Base-by-base conservation (phyloP, 1,140 invertebrate species). In the Campodea augens region DNA sequence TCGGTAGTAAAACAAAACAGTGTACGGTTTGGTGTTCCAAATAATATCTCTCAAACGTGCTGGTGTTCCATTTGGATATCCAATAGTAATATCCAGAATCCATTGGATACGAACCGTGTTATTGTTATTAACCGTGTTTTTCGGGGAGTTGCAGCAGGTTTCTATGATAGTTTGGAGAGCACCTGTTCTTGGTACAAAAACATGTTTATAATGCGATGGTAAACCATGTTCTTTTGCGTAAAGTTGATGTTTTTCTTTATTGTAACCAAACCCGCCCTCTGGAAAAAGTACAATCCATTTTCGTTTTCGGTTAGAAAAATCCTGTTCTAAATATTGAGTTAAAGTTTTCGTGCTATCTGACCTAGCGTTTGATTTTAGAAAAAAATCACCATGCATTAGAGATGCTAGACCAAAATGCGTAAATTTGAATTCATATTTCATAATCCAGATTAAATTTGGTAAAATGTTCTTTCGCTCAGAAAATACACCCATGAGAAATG, bases 341-440 rank as follows among this genome's bases (percentile, higher is more conserved):
- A 93, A 63, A 43, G 76, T 67, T 36, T 71, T 61, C 23, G 89
- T 60, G 39, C 84, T 81, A 52, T 72, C 69, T 18, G 86, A 80
- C 43, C 88, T 64, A 50, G 71, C 73, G 47, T 74, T 68, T 61
- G 81, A 80, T 41, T 85, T 86, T 84, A 88, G 48, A 5, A 97
- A 97, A 66, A 93, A 96, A 67, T 97, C 92, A 57, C 86, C 75
- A 64, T 95, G 89, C 36, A 88, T 65, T 45, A 78, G 64, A 51
- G 89, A 92, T 51, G 93, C 84, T 48, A 89, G 71, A 3, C 92
- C 92, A 68, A 97, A 97, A 68, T 95, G 92, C 23, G 90, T 95
- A 64, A 78, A 93, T 58, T 89, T 88, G 65, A 96, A 96, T 51
- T 93, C 68, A 37, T 78, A 69, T 61, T 95, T 90, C 88, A 96